Base-by-base conservation (phyloP, 1,140 invertebrate genomes). In the Oryzaephilus surinamensis region DNA sequence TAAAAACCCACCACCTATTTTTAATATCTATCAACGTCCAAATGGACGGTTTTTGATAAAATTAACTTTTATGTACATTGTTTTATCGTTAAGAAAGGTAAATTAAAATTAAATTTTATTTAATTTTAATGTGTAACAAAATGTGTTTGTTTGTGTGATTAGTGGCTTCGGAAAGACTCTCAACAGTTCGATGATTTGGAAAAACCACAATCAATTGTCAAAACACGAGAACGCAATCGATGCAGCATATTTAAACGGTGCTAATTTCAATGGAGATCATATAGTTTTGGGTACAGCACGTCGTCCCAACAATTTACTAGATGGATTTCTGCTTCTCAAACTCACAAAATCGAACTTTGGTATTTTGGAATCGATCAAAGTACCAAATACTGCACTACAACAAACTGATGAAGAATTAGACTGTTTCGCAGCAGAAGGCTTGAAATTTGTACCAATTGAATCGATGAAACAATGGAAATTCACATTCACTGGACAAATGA, bases 401-500 rank as follows among this genome's bases (percentile, higher is more conserved):
- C 73, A 73, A 50, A 60, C 30, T 38, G 55, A 64, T 8, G 63
- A 71, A n/a, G 54, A 61, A 18, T n/a, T 24, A 4, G 23, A 24
- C 8, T 3, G 23, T n/a, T 81, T 69, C 55, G 68, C 64, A 38
- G 73, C 74, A 3, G 72, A 74, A 48, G 78, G 78, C 10, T 35
- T 58, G 5, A 42, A 46, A 58, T 61, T 46, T 67, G 69, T n/a
- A 46, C 75, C 74, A 6, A 6, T 52, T 7, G 46, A 41, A 32
- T 48, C 54, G 3, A 81, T 82, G 77, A 67, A 72, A 36, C 67
- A 64, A 43, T 84, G 80, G 79, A 70, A 62, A 46, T 46, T 82
- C 4, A 46, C 52, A 14, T 83, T 76, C 52, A 62, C 66, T 26
- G 79, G 79, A 16, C 59, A 69, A 54, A 71, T 81, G 67, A 76